A percentile compares a stretch with the other conserved stretches of the same genome.
Conservation (phyloP, 64 coral and sea anemone genomes). For the Astreopora myriophthalma region DNA sequence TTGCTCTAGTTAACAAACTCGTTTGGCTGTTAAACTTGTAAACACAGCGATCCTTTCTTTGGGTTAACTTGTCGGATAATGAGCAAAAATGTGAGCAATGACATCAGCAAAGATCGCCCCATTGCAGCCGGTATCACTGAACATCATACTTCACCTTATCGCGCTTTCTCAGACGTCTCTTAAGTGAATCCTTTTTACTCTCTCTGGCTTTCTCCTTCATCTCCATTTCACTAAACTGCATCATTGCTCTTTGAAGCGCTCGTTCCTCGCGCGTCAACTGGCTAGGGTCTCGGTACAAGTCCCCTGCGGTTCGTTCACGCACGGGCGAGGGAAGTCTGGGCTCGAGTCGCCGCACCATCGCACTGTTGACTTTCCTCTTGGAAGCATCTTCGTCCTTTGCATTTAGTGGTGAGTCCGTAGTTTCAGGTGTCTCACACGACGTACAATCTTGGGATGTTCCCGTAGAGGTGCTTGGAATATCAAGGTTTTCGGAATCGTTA, state of each 20-base stretch:
- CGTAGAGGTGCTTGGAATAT: not conserved
- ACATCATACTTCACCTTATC: constrained; percentile 24
- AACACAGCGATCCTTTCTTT: too few relatives aligned
- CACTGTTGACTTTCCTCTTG: constrained; percentile 22
- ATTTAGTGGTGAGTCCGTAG: not conserved
- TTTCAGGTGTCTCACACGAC: not conserved
- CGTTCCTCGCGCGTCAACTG: constrained; percentile 96
- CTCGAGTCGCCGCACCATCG: constrained; percentile 47
- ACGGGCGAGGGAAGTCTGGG: constrained; percentile 83
- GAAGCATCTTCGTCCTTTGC: not conserved
- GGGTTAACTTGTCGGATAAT: too few relatives aligned
- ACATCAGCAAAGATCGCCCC: too few relatives aligned
- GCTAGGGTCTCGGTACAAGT: constrained; percentile 93
- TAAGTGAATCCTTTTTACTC: constrained; percentile 35
- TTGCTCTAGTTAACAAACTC: too few relatives aligned
- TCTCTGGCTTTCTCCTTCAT: constrained; percentile 81
- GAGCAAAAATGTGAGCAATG: too few relatives aligned
- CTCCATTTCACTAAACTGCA: constrained; percentile 97
- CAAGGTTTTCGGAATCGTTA: not conserved
- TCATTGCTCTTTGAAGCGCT: constrained; percentile 91
- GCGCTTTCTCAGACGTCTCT: constrained; percentile 55
- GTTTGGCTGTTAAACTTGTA: too few relatives aligned
- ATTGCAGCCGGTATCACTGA: not conserved
- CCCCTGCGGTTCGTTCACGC: constrained; percentile 61
- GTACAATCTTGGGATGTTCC: not conserved